Conservation (phyloP, 2,113 vertebrate species). For the Pavo muticus region DNA sequence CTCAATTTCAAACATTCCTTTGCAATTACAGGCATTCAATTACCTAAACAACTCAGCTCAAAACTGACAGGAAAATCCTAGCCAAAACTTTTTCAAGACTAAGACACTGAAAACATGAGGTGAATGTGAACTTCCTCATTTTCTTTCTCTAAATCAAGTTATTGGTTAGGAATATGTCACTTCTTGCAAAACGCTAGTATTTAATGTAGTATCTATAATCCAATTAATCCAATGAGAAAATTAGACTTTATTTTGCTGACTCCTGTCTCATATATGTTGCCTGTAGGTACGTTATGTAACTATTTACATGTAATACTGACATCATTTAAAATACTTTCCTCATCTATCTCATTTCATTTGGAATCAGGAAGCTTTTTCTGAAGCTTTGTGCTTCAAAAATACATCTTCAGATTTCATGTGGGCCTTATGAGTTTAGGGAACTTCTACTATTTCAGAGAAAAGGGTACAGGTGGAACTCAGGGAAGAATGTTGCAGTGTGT, state of each 20-base stretch:
- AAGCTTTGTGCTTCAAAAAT: not conserved
- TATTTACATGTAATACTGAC: not conserved
- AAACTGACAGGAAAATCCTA: not conserved
- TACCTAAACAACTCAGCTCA: not conserved
- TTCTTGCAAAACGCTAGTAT: not conserved
- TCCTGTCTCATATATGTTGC: fast-evolving
- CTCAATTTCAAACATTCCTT: not conserved
- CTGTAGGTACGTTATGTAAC: not conserved
- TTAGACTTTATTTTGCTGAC: not conserved
- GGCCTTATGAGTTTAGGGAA: not conserved
- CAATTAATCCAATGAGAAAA: not conserved
- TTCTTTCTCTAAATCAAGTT: not conserved
- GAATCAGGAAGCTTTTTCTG: not conserved
- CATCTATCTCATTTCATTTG: not conserved
- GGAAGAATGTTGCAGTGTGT: not conserved
- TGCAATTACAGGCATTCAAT: not conserved
- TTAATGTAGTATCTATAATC: not conserved
- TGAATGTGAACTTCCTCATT: fast-evolving
- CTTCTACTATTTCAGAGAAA: not conserved
- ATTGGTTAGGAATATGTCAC: not conserved
- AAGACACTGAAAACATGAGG: not conserved
- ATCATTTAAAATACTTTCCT: not conserved
- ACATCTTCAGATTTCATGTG: not conserved
- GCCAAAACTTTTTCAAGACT: not conserved
- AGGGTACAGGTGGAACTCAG: not conserved